phyloP scores from a whole-genome alignment of 2,113 vertebrate genomes.

The Sminthopsis crassicaudata region DNA sequence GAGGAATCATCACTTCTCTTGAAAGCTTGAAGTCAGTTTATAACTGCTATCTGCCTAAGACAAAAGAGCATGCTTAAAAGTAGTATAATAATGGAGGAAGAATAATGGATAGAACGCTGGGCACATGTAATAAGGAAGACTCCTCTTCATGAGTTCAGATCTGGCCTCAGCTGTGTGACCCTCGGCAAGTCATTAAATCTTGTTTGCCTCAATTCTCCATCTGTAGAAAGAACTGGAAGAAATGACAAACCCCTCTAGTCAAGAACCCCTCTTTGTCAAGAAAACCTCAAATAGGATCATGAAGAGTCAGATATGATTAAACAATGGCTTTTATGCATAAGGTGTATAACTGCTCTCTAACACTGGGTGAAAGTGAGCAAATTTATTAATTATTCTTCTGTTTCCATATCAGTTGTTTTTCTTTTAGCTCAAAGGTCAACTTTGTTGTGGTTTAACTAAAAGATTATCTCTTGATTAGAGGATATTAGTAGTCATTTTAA shows the following conservation, averaged over 20 bases:
- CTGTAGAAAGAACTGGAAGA: background rate
- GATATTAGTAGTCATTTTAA: background rate
- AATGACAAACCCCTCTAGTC: background rate
- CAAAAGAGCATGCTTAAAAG: no score
- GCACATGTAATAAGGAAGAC: background rate
- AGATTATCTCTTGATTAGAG: conserved; percentile 15
- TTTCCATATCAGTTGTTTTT: conserved; percentile 26
- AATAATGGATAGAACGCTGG: background rate
- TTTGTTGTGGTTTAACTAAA: conserved; percentile 23
- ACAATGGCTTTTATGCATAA: conserved; percentile 15
- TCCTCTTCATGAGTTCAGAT: background rate
- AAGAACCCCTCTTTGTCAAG: background rate
- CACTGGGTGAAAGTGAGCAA: conserved; percentile 37
- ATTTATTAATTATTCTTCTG: conserved; percentile 47
- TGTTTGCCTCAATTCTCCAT: background rate
- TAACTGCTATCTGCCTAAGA: background rate
- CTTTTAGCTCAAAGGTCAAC: conserved; percentile 25
- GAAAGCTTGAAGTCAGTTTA: background rate
- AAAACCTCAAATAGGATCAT: background rate
- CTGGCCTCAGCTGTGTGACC: background rate
- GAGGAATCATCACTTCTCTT: background rate
- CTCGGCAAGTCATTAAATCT: background rate
- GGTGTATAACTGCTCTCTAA: conserved; percentile 25
- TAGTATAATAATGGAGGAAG: background rate
- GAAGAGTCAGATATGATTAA: background rate